phyloP scores from a whole-genome alignment of 2,888 invertebrate genomes.

The Archaeoteleia sp. region DNA sequence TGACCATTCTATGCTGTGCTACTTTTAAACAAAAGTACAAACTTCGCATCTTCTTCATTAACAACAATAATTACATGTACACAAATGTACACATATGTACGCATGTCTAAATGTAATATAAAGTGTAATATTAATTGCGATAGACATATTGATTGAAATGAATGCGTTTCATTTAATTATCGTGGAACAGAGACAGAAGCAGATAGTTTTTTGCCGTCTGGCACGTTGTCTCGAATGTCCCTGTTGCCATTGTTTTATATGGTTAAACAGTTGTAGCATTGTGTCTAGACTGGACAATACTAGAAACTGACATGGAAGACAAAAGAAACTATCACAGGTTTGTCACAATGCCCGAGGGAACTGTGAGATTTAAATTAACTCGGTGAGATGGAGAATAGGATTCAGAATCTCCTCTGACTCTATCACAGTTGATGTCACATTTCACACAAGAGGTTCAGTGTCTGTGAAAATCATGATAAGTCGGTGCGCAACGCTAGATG shows the following conservation, averaged over 20 bases:
- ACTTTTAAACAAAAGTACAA: no score
- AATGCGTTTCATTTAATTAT: slow-evolving; percentile 40
- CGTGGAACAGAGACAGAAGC: slow-evolving; percentile 13
- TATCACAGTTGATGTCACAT: slow-evolving; percentile 42
- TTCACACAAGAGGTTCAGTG: slow-evolving; percentile 33
- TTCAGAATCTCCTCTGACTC: slow-evolving; percentile 44
- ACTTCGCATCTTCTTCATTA: no score
- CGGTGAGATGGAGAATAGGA: slow-evolving; percentile 38
- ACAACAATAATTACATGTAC: no score
- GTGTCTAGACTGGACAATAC: slow-evolving; percentile 48
- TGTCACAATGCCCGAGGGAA: slow-evolving; percentile 56
- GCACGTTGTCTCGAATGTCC: slow-evolving; percentile 32
- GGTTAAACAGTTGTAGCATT: slow-evolving; percentile 47
- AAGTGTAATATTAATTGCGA: slow-evolving; percentile 38
- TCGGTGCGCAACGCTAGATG: slow-evolving; percentile 1
- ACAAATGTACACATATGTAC: not conserved
- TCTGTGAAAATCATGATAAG: slow-evolving; percentile 43
- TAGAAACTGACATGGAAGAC: slow-evolving; percentile 46
- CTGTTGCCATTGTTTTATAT: slow-evolving; percentile 36
- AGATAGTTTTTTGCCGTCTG: slow-evolving; percentile 40
- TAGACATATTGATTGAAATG: slow-evolving; percentile 25
- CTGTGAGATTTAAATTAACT: slow-evolving; percentile 54
- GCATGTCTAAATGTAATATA: slow-evolving; percentile 19
- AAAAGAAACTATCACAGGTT: slow-evolving; percentile 54
- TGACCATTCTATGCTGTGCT: no score